These are phyloP conservation scores for Brachyrhaphis roseni DNA, from an alignment of 2,797 vertebrate species.

Conservation along the genomic window DNA sequence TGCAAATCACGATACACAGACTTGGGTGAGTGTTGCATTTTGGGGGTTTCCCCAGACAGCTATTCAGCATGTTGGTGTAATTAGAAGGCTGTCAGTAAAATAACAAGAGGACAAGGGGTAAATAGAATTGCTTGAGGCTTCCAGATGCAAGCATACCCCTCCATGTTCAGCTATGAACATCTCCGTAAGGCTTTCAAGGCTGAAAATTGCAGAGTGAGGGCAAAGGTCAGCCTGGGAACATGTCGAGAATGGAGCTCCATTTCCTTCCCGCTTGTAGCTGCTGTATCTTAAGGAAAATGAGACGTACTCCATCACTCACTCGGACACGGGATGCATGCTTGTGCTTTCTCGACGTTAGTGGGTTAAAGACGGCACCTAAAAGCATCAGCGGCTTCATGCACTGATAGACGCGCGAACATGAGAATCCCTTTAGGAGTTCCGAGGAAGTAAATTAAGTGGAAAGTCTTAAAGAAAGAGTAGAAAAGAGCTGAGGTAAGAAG, in stretches of 20 bases:
- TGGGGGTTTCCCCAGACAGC: slow-evolving; percentile 46
- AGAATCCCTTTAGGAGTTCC: slow-evolving; percentile 37
- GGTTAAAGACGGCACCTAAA: slow-evolving; percentile 35
- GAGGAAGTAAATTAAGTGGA: slow-evolving; percentile 24
- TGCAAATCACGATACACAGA: slow-evolving; percentile 99
- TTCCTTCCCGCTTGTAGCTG: slow-evolving; percentile 14
- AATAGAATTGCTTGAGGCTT: slow-evolving; percentile 48
- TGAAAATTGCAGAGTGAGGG: slow-evolving; percentile 51
- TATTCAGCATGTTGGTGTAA: slow-evolving; percentile 37
- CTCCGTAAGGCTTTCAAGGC: slow-evolving; percentile 34
- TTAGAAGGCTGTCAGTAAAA: slow-evolving; percentile 42
- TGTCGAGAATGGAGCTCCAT: slow-evolving; percentile 35
- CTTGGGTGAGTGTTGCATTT: slow-evolving; percentile 88
- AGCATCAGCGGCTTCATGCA: slow-evolving; percentile 28
- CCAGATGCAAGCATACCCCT: slow-evolving; percentile 55
- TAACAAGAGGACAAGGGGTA: neutral
- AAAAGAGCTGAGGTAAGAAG: slow-evolving; percentile 27
- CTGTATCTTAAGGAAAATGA: slow-evolving; percentile 29
- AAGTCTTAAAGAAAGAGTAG: slow-evolving; percentile 17
- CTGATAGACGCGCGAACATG: slow-evolving; percentile 8
- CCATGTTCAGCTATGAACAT: slow-evolving; percentile 30
- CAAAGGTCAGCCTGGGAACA: slow-evolving; percentile 59
- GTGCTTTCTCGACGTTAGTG: slow-evolving; percentile 29
- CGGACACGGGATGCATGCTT: slow-evolving; percentile 35
- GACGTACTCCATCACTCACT: slow-evolving; percentile 43